phyloP scores from a whole-genome alignment of 2,113 vertebrate species.

The Chauna torquata region DNA sequence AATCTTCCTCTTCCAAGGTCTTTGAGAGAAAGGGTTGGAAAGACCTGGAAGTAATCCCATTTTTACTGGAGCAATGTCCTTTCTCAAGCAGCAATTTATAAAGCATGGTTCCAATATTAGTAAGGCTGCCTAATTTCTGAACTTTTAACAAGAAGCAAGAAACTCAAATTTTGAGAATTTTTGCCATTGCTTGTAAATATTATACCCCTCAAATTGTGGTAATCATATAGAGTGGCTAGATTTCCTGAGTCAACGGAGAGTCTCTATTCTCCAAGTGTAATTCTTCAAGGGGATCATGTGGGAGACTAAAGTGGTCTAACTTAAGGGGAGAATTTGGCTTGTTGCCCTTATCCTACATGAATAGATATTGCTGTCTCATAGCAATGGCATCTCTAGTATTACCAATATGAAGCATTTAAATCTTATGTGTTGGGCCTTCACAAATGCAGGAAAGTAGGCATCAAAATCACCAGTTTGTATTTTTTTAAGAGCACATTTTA shows the following conservation, averaged over 20 bases:
- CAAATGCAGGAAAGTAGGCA: neutral
- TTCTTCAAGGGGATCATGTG: neutral
- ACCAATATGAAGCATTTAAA: neutral
- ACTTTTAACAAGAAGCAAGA: neutral
- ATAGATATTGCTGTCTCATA: neutral
- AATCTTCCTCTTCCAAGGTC: neutral
- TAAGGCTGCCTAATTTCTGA: neutral
- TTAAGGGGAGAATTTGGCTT: neutral
- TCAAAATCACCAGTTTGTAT: neutral
- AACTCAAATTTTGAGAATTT: neutral
- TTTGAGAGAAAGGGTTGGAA: neutral
- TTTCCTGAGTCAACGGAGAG: neutral
- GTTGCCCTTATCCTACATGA: neutral
- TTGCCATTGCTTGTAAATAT: neutral
- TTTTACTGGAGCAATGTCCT: neutral
- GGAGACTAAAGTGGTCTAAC: neutral
- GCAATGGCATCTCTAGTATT: neutral
- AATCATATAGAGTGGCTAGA: accelerated
- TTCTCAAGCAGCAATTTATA: neutral
- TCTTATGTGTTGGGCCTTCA: neutral
- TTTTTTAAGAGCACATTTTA: neutral
- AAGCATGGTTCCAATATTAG: neutral
- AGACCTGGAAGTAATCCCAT: neutral
- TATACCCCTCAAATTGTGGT: neutral
- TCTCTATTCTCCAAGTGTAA: neutral